Base-by-base conservation (phyloP, 2,888 invertebrate species). In the Nemotelus nigrinus region DNA sequence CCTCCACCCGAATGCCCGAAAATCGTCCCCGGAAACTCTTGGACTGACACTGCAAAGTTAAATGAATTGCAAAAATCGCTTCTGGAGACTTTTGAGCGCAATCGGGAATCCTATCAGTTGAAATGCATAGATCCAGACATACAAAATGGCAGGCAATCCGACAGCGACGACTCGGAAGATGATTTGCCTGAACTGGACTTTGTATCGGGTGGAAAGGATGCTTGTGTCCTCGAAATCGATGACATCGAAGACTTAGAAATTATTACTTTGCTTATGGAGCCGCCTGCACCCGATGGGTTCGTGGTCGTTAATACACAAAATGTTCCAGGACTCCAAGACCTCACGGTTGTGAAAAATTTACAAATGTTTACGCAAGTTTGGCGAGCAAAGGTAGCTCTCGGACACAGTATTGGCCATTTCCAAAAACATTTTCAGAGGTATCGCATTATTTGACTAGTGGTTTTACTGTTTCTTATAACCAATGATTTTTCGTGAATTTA, bases 311-410 rank as follows among this genome's bases (percentile, higher is more conserved):
- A 94, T 83, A 94, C 94, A 0, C 93, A 95, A 85, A 89, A 88
- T 48, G 91, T 94, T 77, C 94, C 94, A 2, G 95, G 94, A 0
- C 87, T 93, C 79, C 89, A 90, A 64, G 92, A 91, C 79, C 87
- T 91, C 80, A 92, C 92, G 82, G 89, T 91, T 7, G 91, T 92
- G 0, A 89, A 90, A 81, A 93, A 92, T 85, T 87, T 93, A 60
- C 93, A 95, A 89, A 94, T 95, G 93, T 95, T 96, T 84, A 92
- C 95, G 0, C 96, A 96, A 85, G 91, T 96, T 41, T 94, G 94
- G 88, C 88, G 92, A 57, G 90, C 91, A 0, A 92, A 92, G 83
- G 88, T 92, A 57, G 89, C 89, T 5, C 83, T 88, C 1, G 85
- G 84, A 10, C 89, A 88, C 83, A 88, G 86, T 76, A 87, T 88